A percentile compares a stretch with the other conserved stretches of the same genome.
Evolutionary conservation across 2,113 vertebrate genomes (phyloP).

Genomic region (Thymallus thymallus): DNA sequence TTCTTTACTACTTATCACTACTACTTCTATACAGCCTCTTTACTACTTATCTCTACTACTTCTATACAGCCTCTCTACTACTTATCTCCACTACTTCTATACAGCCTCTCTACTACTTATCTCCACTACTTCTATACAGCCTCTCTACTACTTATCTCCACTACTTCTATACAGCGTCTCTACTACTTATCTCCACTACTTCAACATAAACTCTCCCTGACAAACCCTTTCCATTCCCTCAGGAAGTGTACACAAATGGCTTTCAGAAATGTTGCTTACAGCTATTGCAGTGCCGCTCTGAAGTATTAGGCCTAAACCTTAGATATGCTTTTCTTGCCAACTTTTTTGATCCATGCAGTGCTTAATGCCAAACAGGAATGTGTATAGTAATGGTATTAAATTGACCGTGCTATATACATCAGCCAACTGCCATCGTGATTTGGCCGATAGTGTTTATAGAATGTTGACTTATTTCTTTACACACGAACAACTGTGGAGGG

Average conservation of each 20-base stretch:
- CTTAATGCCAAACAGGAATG: constrained; percentile 27
- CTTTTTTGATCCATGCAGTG: constrained; percentile 8
- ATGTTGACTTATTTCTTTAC: constrained; percentile 33
- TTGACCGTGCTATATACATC: constrained; percentile 40
- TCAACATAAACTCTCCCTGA: neutral
- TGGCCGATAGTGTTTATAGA: constrained; percentile 54
- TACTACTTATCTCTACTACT: too few relatives aligned
- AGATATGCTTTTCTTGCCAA: constrained; percentile 4
- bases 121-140: too few relatives aligned
- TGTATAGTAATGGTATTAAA: constrained; percentile 41
- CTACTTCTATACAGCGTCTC: too few relatives aligned
- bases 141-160: too few relatives aligned
- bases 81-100: too few relatives aligned
- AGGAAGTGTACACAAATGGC: neutral
- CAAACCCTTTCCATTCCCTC: neutral
- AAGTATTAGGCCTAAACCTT: neutral
- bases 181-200: neutral
- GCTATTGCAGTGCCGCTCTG: neutral
- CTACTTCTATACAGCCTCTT: neutral
- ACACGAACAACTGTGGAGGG: constrained; percentile 33
- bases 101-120: too few relatives aligned
- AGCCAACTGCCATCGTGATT: constrained; percentile 21
- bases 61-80: too few relatives aligned
- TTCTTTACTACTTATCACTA: too few relatives aligned
- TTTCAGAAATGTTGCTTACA: neutral